Evolutionary conservation across 2,797 vertebrate species (phyloP), one percentile per base, ranked within the genome.

Genomic region (Clarias laeviceps): DNA sequence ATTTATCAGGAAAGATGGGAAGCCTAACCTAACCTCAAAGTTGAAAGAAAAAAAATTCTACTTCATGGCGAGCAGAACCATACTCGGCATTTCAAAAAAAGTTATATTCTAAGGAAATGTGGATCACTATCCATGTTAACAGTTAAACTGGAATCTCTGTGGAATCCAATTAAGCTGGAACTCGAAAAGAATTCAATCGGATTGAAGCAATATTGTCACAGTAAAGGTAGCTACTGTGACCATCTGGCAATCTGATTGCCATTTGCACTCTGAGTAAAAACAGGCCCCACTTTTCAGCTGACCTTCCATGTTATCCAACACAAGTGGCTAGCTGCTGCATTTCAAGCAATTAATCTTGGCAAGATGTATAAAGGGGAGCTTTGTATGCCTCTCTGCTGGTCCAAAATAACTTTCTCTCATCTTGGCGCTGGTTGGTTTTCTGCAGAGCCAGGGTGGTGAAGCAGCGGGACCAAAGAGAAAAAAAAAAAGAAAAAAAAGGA

Each of bases 301-400:
- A 84, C 91, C 81, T 77, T 77, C 68, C 82, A 82, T 80, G 81
- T 91, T 91, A 89, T 90, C 85, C 57, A 81, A 89, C 84, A 85
- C 84, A 88, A 87, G 78, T 79, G 50, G 69, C 80, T 32, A 61
- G 84, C 81, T 84, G 32, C 84, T 87, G 85, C 88, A 89, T 87
- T 87, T 90, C 87, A 89, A 83, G 86, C 88, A 84, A 89, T 89
- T 89, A 85, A 88, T 90, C 87, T 89, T 91, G 88, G 88, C 89
- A 83, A 69, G 78, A 72, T 70, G 73, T 70, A 89, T 90, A 89
- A 91, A 89, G 82, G 82, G 50, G 61, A 18, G 85, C 89, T 90
- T 90, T 90, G 87, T 91, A 62, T 73, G 45, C 74, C 66, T 57
- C 59, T 70, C 72, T 34, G 20, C 72, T 45, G 76, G 86, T 86